Percentiles rank a stretch among this genome's conserved stretches.
phyloP scores from a whole-genome alignment of 2,888 invertebrate genomes.

The Ischnura elegans region DNA sequence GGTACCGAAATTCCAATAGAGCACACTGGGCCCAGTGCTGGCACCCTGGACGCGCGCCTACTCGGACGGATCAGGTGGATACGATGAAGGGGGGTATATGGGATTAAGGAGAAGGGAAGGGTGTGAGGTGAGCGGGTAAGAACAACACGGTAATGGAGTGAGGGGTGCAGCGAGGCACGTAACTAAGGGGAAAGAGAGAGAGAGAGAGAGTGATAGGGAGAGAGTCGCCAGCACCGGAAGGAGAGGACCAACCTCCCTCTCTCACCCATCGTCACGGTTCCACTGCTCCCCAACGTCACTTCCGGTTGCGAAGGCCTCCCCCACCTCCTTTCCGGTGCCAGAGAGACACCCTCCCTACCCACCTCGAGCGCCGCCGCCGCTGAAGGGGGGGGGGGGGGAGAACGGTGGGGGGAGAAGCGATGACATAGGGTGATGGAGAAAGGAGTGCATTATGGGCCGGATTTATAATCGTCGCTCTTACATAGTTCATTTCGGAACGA shows the following conservation, averaged over 20 bases:
- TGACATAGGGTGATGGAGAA: not conserved
- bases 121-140: not conserved
- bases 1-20: too few species aligned
- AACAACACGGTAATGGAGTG: not conserved
- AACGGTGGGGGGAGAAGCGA: not conserved
- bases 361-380: not conserved
- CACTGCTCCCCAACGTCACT: slow-evolving; percentile 60
- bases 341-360: slow-evolving; percentile 8
- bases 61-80: not conserved
- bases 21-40: too few species aligned
- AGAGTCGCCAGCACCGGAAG: slow-evolving; percentile 35
- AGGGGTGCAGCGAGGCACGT: not conserved
- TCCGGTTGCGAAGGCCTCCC: slow-evolving; percentile 60
- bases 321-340: not conserved
- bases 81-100: not conserved
- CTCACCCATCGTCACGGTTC: slow-evolving; percentile 60
- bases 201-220: not conserved
- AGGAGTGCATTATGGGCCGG: too few species aligned
- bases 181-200: too few species aligned
- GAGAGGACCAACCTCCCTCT: slow-evolving; percentile 62
- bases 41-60: not conserved
- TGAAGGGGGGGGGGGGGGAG: not conserved
- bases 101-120: not conserved
- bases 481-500: too few species aligned
- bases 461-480: too few species aligned